Evolutionary conservation across 1,140 invertebrate species (phyloP), one percentile per base, ranked within the genome.

Genomic region (Lysiphlebus fabarum): DNA sequence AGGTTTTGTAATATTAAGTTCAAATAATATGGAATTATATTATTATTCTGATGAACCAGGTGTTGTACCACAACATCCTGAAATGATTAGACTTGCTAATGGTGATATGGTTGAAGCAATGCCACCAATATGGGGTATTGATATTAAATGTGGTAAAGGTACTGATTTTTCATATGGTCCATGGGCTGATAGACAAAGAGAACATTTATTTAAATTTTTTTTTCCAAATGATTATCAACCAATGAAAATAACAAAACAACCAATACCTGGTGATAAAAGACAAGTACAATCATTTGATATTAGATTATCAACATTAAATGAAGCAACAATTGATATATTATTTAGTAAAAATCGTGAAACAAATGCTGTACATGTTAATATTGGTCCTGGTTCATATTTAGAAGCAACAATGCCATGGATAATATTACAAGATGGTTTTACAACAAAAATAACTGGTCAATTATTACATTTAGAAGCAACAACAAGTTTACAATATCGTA

Each of bases 161-260:
- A 99, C 96, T 43, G 93, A 98, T 73, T 95, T 98, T 67, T 96
- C 94, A 76, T 98, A 98, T 70, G 96, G 96, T 3, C 96, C 97
- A 5, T 99, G 96, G 96, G 95, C 95, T 6, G 96, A 99, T 76
- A 83, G 95, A 44, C 96, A 99, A 76, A 83, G 96, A 59, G 95
- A 98, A 75, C 88, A 95, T 78, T 78, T 99, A 12, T 98, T 93
- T 76, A 95, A 90, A 79, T 97, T 98, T 74, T 99, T 99, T 75
- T 98, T 93, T 74, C 96, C 96, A 5, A 89, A 91, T 59, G 91
- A 94, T 75, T 94, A 90, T 76, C 86, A 90, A 67, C 84, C 86
- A 48, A 78, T 90, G 60, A 84, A 88, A 74, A 83, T 90, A 2
- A 91, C 90, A 0, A 87, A 88, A 58, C 82, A 87, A 37, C 90